Base-by-base conservation (phyloP, 1,140 invertebrate genomes). In the Scaptomyza hsui region DNA sequence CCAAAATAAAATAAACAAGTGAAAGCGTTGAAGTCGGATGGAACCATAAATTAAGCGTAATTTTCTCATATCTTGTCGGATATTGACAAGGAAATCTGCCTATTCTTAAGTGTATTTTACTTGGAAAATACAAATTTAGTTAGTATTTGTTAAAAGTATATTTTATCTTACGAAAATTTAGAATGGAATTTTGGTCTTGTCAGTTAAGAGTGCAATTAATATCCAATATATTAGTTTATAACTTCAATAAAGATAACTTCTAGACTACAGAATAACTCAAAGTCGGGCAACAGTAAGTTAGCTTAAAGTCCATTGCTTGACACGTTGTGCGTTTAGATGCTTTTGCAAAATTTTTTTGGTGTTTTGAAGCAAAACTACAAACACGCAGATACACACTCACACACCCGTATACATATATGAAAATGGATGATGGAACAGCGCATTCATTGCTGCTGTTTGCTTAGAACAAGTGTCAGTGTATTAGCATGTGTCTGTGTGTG, bases 381-480 rank as follows among this genome's bases (percentile, higher is more conserved):
- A 80, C 77, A 80, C 78, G 64, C 32, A 41, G 7, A 15, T 15
- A 44, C 24, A 64, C 57, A 52, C 41, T 63, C 32, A 53, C 29
- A 63, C 57, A 45, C 56, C 35, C 10, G 7, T 1, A 41, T 19
- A 55, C 47, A 51, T 41, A 35, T 32, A 52, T 51, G 51, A 48
- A 78, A 60, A 60, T 9, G 5, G 6, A 29, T 29, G 5, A 1
- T 62, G 59, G 69, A 44, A 82, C 52, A 77, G 70, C 60, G 63
- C 72, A 80, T 81, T 73, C 74, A 82, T 82, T 70, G 70, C 70
- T 74, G 78, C 71, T 75, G 67, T 82, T 82, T 75, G 74, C 65
- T 76, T 68, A 61, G 73, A 75, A 57, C 62, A 72, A 75, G 62
- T 65, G 69, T 49, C 18, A 42, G 41, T 56, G 6, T 44, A 24